phyloP scores from a whole-genome alignment of 1,140 invertebrate genomes.

The Tetramorium parvispinum region DNA sequence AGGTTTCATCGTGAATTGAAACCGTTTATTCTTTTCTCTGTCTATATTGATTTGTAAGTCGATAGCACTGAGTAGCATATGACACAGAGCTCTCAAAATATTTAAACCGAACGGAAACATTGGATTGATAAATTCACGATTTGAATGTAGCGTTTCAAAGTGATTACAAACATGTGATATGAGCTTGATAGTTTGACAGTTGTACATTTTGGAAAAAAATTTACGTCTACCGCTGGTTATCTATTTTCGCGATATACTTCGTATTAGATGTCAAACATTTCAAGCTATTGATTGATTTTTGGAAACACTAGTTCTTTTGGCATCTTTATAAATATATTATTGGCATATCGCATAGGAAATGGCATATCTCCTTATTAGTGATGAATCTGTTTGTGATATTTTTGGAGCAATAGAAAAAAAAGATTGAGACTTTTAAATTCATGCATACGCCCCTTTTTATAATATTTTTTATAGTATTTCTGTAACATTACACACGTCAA shows the following conservation, averaged over 20 bases:
- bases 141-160: slow-evolving; percentile 24
- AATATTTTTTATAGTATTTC: neutral
- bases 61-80: slow-evolving; percentile 30
- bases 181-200: slow-evolving; percentile 36
- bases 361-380: neutral
- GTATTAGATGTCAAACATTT: slow-evolving; percentile 16
- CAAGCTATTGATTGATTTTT: slow-evolving; percentile 15
- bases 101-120: slow-evolving; percentile 16
- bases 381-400: neutral
- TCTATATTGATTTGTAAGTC: slow-evolving; percentile 39
- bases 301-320: neutral
- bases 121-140: slow-evolving; percentile 53
- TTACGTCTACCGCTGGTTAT: neutral
- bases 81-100: slow-evolving; percentile 30
- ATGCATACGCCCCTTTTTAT: neutral
- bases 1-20: slow-evolving; percentile 19
- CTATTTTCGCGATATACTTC: neutral
- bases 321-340: slow-evolving; percentile 21
- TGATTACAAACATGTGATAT: slow-evolving; percentile 29
- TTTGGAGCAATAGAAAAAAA: neutral
- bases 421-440: neutral
- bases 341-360: neutral
- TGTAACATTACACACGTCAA: neutral
- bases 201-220: slow-evolving; percentile 22
- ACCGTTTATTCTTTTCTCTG: slow-evolving; percentile 11